A percentile compares a stretch with the other conserved stretches of the same genome.
Evolutionary conservation across 2,888 invertebrate species (phyloP).

Genomic region (Nemotelus pantherinus): DNA sequence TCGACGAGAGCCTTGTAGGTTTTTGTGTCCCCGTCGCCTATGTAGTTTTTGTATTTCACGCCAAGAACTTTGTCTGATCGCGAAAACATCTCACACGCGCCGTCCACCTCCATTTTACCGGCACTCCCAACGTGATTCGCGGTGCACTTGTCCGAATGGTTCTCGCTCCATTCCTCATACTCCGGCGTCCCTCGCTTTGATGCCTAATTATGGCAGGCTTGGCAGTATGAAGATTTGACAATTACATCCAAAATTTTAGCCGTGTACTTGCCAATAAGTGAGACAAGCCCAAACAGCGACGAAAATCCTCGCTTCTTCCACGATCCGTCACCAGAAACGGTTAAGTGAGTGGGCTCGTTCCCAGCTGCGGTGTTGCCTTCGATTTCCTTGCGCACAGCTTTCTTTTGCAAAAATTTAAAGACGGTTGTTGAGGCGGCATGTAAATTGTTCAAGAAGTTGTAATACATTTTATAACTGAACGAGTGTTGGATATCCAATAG

Average conservation of each 20-base stretch:
- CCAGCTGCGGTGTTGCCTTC: background rate
- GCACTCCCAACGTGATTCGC: slow-evolving; percentile 1
- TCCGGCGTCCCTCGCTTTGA: slow-evolving; percentile 18
- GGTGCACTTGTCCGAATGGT: background rate
- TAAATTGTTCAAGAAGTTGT: slow-evolving; percentile 12
- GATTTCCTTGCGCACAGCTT: background rate
- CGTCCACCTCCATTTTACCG: slow-evolving; percentile 24
- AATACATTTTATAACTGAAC: slow-evolving; percentile 3
- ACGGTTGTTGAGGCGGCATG: slow-evolving; percentile 2
- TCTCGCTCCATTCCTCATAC: slow-evolving; percentile 10
- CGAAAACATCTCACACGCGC: slow-evolving; percentile 9
- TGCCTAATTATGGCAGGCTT: slow-evolving; percentile 9
- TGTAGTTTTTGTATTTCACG: slow-evolving; percentile 8
- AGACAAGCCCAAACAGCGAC: slow-evolving; percentile 17
- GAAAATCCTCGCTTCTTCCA: slow-evolving; percentile 20
- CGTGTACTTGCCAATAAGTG: background rate
- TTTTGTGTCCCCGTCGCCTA: slow-evolving; percentile 17
- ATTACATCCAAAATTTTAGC: background rate
- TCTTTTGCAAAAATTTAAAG: background rate
- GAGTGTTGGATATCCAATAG: background rate
- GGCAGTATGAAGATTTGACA: slow-evolving; percentile 13
- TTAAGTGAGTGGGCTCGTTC: slow-evolving; percentile 4
- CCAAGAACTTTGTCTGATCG: background rate
- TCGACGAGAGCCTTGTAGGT: slow-evolving; percentile 13
- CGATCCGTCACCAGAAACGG: slow-evolving; percentile 13